Percentiles rank a stretch among this genome's conserved stretches.
phyloP scores from a whole-genome alignment of 1,140 invertebrate species.

The Drosophila sechellia region DNA sequence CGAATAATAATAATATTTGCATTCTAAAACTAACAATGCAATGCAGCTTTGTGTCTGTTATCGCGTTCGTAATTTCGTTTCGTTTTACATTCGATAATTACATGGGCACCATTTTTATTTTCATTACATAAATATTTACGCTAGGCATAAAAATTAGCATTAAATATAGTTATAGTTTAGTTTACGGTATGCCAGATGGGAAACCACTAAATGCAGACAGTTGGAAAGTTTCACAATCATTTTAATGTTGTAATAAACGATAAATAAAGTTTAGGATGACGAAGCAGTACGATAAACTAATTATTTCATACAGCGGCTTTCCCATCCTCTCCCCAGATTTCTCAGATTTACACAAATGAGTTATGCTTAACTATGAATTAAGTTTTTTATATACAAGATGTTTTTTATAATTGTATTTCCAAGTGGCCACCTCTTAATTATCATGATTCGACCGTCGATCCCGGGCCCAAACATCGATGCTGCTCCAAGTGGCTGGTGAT shows the following conservation, averaged over 20 bases:
- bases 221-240: conserved; percentile 1
- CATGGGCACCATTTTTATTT: conserved; percentile 24
- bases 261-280: not conserved
- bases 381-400: conserved; percentile 44
- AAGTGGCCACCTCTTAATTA: conserved; percentile 56
- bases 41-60: conserved; percentile 38
- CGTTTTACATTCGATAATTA: conserved; percentile 59
- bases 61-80: conserved; percentile 30
- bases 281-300: not conserved
- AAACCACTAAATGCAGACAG: conserved; percentile 19
- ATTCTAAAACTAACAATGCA: conserved; percentile 44
- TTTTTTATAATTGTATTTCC: not conserved
- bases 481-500: conserved; percentile 9
- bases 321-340: conserved; percentile 10
- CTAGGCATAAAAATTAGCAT: conserved; percentile 74
- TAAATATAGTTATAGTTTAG: conserved; percentile 58
- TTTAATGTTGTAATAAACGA: not conserved
- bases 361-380: conserved; percentile 39
- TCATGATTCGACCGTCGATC: conserved; percentile 45
- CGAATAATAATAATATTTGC: conserved; percentile 37
- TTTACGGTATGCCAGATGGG: conserved; percentile 27
- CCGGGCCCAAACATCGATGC: conserved; percentile 2
- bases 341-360: conserved; percentile 21
- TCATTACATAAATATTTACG: conserved; percentile 64
- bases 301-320: conserved; percentile 16